These are phyloP conservation scores for Drosophila funebris DNA, from an alignment of 1,140 invertebrate species.

Conservation along the genomic window DNA sequence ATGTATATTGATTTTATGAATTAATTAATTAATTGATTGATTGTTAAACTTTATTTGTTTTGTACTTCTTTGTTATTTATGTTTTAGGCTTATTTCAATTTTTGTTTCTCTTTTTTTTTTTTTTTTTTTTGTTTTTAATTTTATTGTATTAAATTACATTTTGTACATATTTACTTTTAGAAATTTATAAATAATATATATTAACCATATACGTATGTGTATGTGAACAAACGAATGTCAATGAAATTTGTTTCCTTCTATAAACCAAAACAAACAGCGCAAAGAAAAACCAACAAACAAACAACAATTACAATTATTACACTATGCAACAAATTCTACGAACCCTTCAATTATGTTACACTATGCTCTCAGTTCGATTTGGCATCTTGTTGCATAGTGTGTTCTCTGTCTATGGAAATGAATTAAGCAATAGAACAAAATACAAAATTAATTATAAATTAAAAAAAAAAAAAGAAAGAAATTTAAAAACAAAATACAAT, in stretches of 20 bases:
- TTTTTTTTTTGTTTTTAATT: slow-evolving; percentile 43
- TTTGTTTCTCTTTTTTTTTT: not conserved
- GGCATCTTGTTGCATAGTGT: slow-evolving; percentile 2
- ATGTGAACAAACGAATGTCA: slow-evolving; percentile 1
- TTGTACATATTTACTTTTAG: slow-evolving; percentile 23
- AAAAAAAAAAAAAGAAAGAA: too few species aligned
- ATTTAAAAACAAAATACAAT: slow-evolving; percentile 38
- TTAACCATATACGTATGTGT: slow-evolving; percentile 1
- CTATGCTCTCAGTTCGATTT: slow-evolving; percentile 20
- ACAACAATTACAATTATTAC: slow-evolving; percentile 39
- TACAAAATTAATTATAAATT: slow-evolving; percentile 28
- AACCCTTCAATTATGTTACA: not conserved
- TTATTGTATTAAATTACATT: slow-evolving; percentile 13
- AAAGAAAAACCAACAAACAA: slow-evolving; percentile 9
- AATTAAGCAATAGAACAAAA: slow-evolving; percentile 29
- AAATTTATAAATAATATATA: slow-evolving; percentile 14
- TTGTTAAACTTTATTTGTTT: slow-evolving; percentile 67
- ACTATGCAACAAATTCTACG: slow-evolving; percentile 24
- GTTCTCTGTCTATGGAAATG: slow-evolving; percentile 49
- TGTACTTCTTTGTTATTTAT: slow-evolving; percentile 70
- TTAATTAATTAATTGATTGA: slow-evolving; percentile 31
- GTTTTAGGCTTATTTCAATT: slow-evolving; percentile 53
- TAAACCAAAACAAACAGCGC: slow-evolving; percentile 23
- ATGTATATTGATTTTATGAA: slow-evolving; percentile 44
- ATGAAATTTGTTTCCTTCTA: slow-evolving; percentile 3